These are phyloP conservation scores for Ichneumon xanthorius DNA, from an alignment of 2,888 invertebrate genomes.

Conservation along the genomic window DNA sequence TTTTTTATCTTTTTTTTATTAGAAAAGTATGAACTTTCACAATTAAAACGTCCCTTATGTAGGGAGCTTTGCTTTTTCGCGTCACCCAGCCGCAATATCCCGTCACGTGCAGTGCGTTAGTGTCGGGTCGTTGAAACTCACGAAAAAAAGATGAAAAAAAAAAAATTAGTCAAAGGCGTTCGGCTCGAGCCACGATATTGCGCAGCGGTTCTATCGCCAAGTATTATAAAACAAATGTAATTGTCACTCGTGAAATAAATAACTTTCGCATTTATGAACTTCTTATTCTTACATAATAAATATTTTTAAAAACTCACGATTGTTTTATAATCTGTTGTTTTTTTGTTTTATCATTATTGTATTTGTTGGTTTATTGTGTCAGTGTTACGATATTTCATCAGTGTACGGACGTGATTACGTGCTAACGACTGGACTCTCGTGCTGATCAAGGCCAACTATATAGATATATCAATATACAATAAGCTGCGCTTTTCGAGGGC, in stretches of 20 bases:
- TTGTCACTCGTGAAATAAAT: constrained; percentile 63
- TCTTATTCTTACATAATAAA: constrained; percentile 24
- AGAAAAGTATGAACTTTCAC: constrained; percentile 43
- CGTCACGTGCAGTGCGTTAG: constrained; percentile 10
- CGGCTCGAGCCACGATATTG: not conserved
- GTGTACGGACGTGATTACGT: constrained; percentile 22
- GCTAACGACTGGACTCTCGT: constrained; percentile 45
- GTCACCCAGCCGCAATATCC: not conserved
- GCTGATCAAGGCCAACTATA: constrained; percentile 26
- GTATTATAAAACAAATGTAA: constrained; percentile 18
- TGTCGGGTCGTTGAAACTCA: constrained; percentile 6
- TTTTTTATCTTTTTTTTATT: not conserved
- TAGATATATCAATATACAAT: constrained; percentile 14
- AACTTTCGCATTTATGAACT: constrained; percentile 55
- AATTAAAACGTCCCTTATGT: not conserved
- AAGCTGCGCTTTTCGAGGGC: constrained; percentile 14
- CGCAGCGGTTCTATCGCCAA: constrained; percentile 11
- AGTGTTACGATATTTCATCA: constrained; percentile 10
- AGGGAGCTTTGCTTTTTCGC: not conserved
- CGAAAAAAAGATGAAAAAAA: constrained; percentile 5
- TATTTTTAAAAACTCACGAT: constrained; percentile 37
- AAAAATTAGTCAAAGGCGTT: constrained; percentile 51
- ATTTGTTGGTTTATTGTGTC: constrained; percentile 19
- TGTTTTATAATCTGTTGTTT: constrained; percentile 11
- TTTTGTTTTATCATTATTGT: constrained; percentile 8